Evolutionary conservation across 2,888 invertebrate species (phyloP).

Genomic region (Cetonia aurata): DNA sequence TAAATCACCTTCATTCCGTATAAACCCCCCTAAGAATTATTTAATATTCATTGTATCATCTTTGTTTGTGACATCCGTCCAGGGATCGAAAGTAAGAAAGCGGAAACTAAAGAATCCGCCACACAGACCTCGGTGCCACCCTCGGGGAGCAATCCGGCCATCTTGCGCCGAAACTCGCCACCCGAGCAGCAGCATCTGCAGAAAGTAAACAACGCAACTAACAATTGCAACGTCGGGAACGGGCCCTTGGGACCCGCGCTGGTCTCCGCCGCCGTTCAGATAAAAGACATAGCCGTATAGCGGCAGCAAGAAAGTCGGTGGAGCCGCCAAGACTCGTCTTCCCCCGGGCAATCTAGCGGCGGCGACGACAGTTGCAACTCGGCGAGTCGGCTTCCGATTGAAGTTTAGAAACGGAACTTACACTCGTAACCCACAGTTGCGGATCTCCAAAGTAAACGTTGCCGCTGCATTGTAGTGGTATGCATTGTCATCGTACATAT

Average conservation of each 20-base stretch:
- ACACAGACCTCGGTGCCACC: conserved; percentile 61
- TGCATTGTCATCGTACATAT: too few species aligned
- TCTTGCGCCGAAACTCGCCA: conserved; percentile 50
- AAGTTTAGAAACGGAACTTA: conserved; percentile 57
- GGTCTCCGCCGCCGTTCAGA: conserved; percentile 53
- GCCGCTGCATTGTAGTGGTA: too few species aligned
- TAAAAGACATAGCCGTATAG: conserved; percentile 64
- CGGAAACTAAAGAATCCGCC: conserved; percentile 60
- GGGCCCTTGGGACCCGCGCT: conserved; percentile 60
- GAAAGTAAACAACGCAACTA: conserved; percentile 58
- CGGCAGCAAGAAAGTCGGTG: conserved; percentile 52
- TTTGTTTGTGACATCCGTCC: background rate
- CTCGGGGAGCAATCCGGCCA: conserved; percentile 52
- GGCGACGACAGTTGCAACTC: conserved; percentile 52
- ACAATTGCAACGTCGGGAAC: conserved; percentile 63
- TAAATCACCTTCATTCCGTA: too few species aligned
- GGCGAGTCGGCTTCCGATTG: conserved; percentile 60
- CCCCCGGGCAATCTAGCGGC: conserved; percentile 61
- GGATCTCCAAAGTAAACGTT: background rate
- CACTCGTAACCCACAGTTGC: background rate
- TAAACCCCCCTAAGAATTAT: too few species aligned
- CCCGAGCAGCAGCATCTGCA: conserved; percentile 53
- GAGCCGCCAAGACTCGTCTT: background rate
- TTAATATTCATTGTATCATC: background rate
- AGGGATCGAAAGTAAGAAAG: conserved; percentile 49